A percentile compares a stretch with the other conserved stretches of the same genome.
Conservation (phyloP, 2,888 invertebrate species). For the Drosophila putrida region DNA sequence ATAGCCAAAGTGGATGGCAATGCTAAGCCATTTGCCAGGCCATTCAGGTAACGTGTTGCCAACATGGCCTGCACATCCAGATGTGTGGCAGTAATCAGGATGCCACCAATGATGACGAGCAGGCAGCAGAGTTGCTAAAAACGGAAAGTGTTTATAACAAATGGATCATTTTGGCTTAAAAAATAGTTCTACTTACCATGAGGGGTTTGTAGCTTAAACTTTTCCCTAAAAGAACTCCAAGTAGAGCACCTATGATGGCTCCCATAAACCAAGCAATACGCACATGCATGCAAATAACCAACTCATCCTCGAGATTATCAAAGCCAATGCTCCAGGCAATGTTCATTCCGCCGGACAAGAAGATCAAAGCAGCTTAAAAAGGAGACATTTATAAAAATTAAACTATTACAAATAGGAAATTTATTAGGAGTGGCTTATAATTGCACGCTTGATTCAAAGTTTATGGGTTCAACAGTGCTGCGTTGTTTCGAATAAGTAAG, state of each 20-base stretch:
- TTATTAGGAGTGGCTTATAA: not conserved
- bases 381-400: not conserved
- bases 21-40: conserved; percentile 76
- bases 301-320: conserved; percentile 25
- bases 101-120: conserved; percentile 65
- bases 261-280: conserved; percentile 73
- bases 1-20: conserved; percentile 76
- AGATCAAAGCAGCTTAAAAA: conserved; percentile 62
- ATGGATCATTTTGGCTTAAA: not conserved
- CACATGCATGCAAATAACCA: conserved; percentile 56
- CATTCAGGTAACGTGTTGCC: conserved; percentile 71
- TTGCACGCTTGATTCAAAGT: not conserved
- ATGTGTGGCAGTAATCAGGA: conserved; percentile 42
- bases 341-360: conserved; percentile 76
- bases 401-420: not conserved
- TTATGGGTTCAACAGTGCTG: not conserved
- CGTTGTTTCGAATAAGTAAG: not conserved
- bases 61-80: conserved; percentile 37
- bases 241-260: conserved; percentile 65
- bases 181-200: conserved; percentile 52
- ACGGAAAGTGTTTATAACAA: not conserved
- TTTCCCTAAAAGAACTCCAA: conserved; percentile 48
- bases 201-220: conserved; percentile 62
- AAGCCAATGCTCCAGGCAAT: conserved; percentile 78
- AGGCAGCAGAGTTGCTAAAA: conserved; percentile 52